These are phyloP conservation scores for Grallaria varia DNA, from an alignment of 2,113 vertebrate species.

Conservation along the genomic window DNA sequence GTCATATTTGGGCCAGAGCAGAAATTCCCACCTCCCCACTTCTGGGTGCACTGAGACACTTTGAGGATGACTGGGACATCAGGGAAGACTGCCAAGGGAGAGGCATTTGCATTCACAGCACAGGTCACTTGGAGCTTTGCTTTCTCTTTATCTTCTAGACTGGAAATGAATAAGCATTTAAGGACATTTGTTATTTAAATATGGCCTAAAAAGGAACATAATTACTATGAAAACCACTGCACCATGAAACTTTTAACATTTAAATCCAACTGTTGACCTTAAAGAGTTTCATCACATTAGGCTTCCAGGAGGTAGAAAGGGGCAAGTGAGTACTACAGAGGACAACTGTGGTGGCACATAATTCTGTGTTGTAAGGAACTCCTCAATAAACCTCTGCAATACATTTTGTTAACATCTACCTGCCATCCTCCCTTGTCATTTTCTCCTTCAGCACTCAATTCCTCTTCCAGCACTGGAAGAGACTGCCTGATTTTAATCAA, in stretches of 20 bases:
- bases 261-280: background rate
- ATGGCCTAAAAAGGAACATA: background rate
- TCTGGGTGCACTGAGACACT: background rate
- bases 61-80: background rate
- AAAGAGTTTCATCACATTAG: background rate
- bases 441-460: background rate
- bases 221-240: background rate
- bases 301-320: background rate
- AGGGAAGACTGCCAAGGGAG: background rate
- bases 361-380: background rate
- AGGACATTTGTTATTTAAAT: background rate
- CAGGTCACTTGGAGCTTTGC: background rate
- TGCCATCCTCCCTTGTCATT: background rate
- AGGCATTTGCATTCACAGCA: background rate
- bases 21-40: background rate
- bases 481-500: background rate
- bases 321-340: background rate
- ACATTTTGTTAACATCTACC: background rate
- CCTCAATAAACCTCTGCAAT: background rate
- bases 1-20: background rate
- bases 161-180: background rate
- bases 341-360: background rate
- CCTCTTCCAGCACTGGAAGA: background rate
- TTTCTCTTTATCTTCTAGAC: background rate
- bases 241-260: background rate